Percentiles rank a stretch among this genome's conserved stretches.
Conservation (phyloP, 2,888 invertebrate genomes). For the Oligia latruncula region DNA sequence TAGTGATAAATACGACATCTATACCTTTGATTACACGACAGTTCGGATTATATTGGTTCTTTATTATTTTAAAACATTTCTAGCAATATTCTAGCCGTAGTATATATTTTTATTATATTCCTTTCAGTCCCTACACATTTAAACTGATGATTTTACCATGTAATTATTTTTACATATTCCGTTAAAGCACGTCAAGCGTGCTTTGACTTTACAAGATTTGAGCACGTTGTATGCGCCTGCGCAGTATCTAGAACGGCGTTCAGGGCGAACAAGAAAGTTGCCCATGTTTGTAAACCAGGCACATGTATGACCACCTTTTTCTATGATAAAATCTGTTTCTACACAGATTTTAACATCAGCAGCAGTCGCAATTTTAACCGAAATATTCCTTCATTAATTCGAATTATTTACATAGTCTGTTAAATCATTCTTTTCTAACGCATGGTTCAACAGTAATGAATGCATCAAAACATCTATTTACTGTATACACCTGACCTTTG, state of each 20-base stretch:
- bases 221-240: not conserved
- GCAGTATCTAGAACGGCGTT: constrained; percentile 5
- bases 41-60: constrained; percentile 49
- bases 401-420: not conserved
- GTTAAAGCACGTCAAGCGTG: not conserved
- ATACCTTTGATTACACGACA: constrained; percentile 9
- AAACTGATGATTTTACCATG: constrained; percentile 13
- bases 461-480: not conserved
- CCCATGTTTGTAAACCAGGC: not conserved
- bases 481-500: not conserved
- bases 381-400: not conserved
- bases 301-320: not conserved
- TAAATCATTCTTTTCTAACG: not conserved
- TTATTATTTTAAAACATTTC: constrained; percentile 43
- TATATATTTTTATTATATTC: constrained; percentile 26
- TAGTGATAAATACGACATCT: not conserved
- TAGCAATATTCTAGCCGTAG: constrained; percentile 41
- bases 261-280: not conserved
- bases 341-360: not conserved
- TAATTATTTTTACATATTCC: not conserved
- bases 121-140: constrained; percentile 45
- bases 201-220: not conserved
- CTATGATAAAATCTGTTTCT: not conserved
- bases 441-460: not conserved
- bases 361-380: not conserved